These are phyloP conservation scores for Drosophila ananassae DNA, from an alignment of 1,140 invertebrate species.

Conservation along the genomic window DNA sequence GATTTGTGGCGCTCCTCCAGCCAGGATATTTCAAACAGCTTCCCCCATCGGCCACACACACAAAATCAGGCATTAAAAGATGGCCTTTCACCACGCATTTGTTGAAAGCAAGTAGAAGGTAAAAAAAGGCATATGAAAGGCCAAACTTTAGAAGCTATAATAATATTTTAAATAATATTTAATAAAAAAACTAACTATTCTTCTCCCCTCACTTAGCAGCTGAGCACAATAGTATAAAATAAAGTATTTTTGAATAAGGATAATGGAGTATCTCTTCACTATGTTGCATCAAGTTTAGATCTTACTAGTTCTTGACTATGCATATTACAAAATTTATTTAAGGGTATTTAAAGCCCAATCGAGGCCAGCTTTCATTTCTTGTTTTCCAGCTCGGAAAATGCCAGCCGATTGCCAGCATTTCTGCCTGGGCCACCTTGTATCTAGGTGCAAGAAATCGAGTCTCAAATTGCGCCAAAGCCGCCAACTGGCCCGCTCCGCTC, in stretches of 20 bases:
- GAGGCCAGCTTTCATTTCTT: slow-evolving; percentile 32
- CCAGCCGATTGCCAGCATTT: slow-evolving; percentile 13
- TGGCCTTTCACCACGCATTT: slow-evolving; percentile 51
- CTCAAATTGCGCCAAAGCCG: slow-evolving; percentile 65
- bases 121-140: not conserved
- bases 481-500: slow-evolving; percentile 54
- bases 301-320: not conserved
- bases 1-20: slow-evolving; percentile 52
- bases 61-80: not conserved
- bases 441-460: slow-evolving; percentile 74
- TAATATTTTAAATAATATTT: not conserved
- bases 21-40: slow-evolving; percentile 53
- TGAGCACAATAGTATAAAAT: too few species aligned
- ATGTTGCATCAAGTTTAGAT: too few species aligned
- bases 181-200: too few species aligned
- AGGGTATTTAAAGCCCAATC: slow-evolving; percentile 19
- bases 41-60: slow-evolving; percentile 27
- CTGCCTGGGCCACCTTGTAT: slow-evolving; percentile 32
- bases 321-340: not conserved
- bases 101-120: not conserved
- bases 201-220: too few species aligned
- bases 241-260: too few species aligned
- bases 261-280: too few species aligned
- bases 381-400: slow-evolving; percentile 39
- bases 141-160: not conserved